Base-by-base conservation (phyloP, 2,113 vertebrate genomes). In the Pyrgilauda ruficollis region DNA sequence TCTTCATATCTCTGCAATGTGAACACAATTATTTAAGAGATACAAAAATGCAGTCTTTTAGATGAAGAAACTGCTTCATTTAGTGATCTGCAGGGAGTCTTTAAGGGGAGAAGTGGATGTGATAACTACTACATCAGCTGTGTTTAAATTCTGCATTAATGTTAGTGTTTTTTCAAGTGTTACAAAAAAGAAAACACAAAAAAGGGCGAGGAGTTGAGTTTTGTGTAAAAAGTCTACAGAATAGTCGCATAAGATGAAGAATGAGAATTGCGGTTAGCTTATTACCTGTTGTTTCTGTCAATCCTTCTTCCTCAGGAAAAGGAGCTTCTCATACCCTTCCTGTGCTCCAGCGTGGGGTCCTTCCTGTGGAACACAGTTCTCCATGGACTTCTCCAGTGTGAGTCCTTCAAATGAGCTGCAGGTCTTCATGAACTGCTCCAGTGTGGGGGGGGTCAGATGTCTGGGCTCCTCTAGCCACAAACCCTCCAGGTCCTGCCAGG, bases 181-280 rank as follows among this genome's bases (percentile, higher is more conserved):
- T 52, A 41, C 5, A 47, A 64, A 86, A 52, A 18, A 87, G 27
- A n/a, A 72, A 56, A 22, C 76, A 52, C 21, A 55, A 49, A 61
- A 79, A 63, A 41, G 66, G 27, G 28, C 10, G 3, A 9, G 13
- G 7, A 3, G 9, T 13, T 27, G 7, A 28, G 16, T 49, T 35
- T 75, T 67, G 47, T 72, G 15, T 49, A 53, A 58, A 83, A 89
- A 53, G 3, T 16, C 43, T 79, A 24, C 12, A 62, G 39, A 49
- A 41, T 8, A 63, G 6, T 27, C 0, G 0, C 4, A 13, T 39
- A 63, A 47, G 27, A 58, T 27, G 7, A 6, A 47, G n/a, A 33
- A 39, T 58, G 7, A 33, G 8, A 39, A 33, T 2, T 49, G 28
- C 33, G 28, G 9, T 28, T 43, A 28, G 7, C 39, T 49, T 49